Percentiles rank a stretch among this genome's conserved stretches.
Evolutionary conservation across 2,797 vertebrate genomes (phyloP).

Genomic region (Notolepis coatsorum): DNA sequence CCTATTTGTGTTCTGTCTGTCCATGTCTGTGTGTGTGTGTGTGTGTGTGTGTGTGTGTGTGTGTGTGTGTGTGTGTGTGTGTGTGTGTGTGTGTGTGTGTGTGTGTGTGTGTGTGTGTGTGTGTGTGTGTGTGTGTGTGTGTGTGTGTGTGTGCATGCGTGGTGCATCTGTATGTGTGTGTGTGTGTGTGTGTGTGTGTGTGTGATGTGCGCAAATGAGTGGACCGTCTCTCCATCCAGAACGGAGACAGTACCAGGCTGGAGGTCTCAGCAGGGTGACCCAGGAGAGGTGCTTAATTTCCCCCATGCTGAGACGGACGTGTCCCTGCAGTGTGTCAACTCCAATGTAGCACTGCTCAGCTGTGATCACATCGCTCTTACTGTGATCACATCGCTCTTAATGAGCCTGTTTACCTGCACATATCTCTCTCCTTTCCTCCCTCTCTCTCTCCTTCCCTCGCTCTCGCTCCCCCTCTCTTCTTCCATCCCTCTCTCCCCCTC

Average conservation of each 20-base stretch:
- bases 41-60: no score
- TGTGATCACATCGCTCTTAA: conserved; percentile 73
- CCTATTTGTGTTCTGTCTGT: no score
- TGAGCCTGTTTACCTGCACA: conserved; percentile 68
- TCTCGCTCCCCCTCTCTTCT: conserved; percentile 12
- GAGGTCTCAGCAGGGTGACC: conserved; percentile 18
- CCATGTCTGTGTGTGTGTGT: no score
- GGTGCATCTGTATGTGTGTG: background rate
- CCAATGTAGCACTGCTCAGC: conserved; percentile 46
- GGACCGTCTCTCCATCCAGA: conserved; percentile 14
- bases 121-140: background rate
- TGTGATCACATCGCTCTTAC: conserved; percentile 72
- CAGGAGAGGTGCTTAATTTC: conserved; percentile 62
- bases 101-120: no score
- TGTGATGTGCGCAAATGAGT: background rate
- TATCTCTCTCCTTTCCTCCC: background rate
- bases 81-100: no score
- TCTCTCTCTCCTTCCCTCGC: background rate
- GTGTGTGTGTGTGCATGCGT: background rate
- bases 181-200: conserved; percentile 2
- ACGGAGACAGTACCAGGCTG: conserved; percentile 22
- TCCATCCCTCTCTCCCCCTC: no score
- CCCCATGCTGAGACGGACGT: conserved; percentile 43
- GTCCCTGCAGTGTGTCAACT: conserved; percentile 37
- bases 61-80: no score